Evolutionary conservation across 2,797 vertebrate species (phyloP).

Genomic region (Leptatherina wallacei): DNA sequence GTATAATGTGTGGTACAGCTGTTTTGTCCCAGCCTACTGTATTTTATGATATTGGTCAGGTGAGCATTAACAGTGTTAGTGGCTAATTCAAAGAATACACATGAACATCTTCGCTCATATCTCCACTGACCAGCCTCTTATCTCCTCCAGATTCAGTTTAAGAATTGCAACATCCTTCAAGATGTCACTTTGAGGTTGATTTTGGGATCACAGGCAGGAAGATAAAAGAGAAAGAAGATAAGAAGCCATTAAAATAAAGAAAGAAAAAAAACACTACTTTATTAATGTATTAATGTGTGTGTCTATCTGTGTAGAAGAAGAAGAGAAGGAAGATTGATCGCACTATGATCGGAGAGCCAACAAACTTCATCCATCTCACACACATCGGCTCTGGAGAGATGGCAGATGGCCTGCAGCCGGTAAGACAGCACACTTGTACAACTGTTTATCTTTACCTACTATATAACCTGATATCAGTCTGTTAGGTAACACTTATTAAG

Average conservation of each 20-base stretch:
- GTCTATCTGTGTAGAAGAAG: constrained; percentile 75
- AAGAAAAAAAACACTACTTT: no score
- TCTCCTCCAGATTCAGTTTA: no score
- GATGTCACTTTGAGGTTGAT: not conserved
- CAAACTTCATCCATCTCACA: constrained; percentile 92
- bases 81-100: no score
- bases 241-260: not conserved
- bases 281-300: constrained; percentile 8
- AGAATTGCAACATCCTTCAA: no score
- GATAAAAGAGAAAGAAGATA: not conserved
- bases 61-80: not conserved
- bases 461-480: not conserved
- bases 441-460: not conserved
- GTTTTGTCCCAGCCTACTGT: no score
- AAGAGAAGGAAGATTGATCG: constrained; percentile 90
- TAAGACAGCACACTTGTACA: constrained; percentile 54
- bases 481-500: not conserved
- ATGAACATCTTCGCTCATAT: no score
- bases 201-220: not conserved
- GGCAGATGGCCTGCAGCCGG: constrained; percentile 86
- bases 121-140: no score
- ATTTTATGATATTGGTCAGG: not conserved
- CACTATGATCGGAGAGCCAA: constrained; percentile 92
- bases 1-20: no score
- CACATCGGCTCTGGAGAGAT: constrained; percentile 94